These are phyloP conservation scores for Idaea dimidiata DNA, from an alignment of 2,888 invertebrate genomes.

Conservation along the genomic window DNA sequence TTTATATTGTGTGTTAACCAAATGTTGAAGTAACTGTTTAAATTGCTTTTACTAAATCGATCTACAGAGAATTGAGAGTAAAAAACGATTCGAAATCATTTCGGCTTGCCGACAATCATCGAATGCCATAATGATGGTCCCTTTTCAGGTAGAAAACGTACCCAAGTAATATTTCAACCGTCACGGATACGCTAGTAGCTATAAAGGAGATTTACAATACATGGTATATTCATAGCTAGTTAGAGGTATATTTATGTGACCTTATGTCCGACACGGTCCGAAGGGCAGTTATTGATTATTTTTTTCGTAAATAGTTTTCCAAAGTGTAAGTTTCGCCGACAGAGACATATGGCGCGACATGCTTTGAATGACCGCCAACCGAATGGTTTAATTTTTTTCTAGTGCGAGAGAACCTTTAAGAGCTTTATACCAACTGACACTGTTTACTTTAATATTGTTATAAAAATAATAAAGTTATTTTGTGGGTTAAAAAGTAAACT, in stretches of 20 bases:
- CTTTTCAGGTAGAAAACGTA: constrained; percentile 75
- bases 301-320: constrained; percentile 56
- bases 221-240: constrained; percentile 71
- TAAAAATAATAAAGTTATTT: constrained; percentile 6
- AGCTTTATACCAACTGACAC: constrained; percentile 45
- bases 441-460: constrained; percentile 38
- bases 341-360: constrained; percentile 69
- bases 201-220: constrained; percentile 78
- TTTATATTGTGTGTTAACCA: constrained; percentile 40
- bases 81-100: constrained; percentile 66
- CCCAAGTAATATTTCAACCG: constrained; percentile 77
- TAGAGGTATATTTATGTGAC: constrained; percentile 64
- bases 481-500: not conserved
- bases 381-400: constrained; percentile 51
- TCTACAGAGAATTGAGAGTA: constrained; percentile 54
- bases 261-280: constrained; percentile 68
- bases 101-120: constrained; percentile 75
- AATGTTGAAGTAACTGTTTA: constrained; percentile 60
- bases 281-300: constrained; percentile 63
- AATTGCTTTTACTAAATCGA: constrained; percentile 56
- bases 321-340: constrained; percentile 50
- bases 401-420: constrained; percentile 32
- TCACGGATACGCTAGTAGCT: constrained; percentile 68
- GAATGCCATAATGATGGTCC: constrained; percentile 71
- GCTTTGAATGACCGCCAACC: constrained; percentile 59